Percentiles rank a stretch among this genome's conserved stretches.
phyloP scores from a whole-genome alignment of 1,140 invertebrate genomes.

The Leptinotarsa texana region DNA sequence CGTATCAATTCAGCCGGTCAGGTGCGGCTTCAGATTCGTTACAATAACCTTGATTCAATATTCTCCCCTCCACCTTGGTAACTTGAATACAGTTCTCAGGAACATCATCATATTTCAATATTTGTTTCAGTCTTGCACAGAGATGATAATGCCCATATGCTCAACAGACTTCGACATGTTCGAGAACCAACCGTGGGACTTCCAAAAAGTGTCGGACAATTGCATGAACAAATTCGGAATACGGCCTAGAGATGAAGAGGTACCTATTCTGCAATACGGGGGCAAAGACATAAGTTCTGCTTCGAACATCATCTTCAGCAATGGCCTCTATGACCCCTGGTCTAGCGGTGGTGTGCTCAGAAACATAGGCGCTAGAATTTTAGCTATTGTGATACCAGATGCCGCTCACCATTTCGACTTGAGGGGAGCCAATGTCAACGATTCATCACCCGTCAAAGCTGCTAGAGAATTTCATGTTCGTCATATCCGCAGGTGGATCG shows the following conservation, averaged over 20 bases:
- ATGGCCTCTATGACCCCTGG: slow-evolving; percentile 93
- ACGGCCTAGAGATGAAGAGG: slow-evolving; percentile 62
- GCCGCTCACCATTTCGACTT: slow-evolving; percentile 94
- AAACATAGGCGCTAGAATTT: slow-evolving; percentile 68
- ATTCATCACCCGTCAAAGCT: slow-evolving; percentile 71
- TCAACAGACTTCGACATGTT: slow-evolving; percentile 85
- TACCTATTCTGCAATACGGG: slow-evolving; percentile 78
- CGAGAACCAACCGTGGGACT: slow-evolving; percentile 75
- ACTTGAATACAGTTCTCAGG: too few species aligned
- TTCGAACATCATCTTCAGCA: slow-evolving; percentile 90
- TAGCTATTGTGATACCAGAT: slow-evolving; percentile 81
- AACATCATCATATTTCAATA: not conserved
- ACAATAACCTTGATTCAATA: too few species aligned
- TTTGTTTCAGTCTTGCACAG: slow-evolving; percentile 78
- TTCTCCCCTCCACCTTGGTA: too few species aligned
- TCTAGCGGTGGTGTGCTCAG: slow-evolving; percentile 83
- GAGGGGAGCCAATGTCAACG: slow-evolving; percentile 68
- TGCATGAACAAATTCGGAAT: slow-evolving; percentile 76
- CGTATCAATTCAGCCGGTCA: too few species aligned
- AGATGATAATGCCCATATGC: slow-evolving; percentile 96
- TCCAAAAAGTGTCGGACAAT: slow-evolving; percentile 64
- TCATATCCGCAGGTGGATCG: slow-evolving; percentile 73
- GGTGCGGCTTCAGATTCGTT: too few species aligned
- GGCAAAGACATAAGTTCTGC: slow-evolving; percentile 71
- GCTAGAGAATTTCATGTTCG: slow-evolving; percentile 71